Evolutionary conservation across 2,888 invertebrate species (phyloP).

Genomic region (Idaea dimidiata): DNA sequence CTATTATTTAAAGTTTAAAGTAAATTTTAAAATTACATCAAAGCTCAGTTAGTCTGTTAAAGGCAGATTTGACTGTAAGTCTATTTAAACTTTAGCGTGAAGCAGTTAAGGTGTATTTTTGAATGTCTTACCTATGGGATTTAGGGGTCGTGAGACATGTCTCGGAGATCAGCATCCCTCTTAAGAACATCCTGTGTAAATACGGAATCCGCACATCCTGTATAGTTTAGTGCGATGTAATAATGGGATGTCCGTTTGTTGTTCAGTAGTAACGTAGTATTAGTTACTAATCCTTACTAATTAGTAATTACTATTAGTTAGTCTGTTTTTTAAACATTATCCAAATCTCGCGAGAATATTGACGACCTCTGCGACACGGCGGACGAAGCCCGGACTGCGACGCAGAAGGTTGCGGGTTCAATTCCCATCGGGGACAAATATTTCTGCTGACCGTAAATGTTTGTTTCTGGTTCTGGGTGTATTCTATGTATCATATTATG

Average conservation of each 20-base stretch:
- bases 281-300: too few relatives aligned
- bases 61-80: background rate
- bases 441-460: too few relatives aligned
- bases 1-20: background rate
- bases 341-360: too few relatives aligned
- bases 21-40: background rate
- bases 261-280: too few relatives aligned
- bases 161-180: background rate
- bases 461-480: too few relatives aligned
- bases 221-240: background rate
- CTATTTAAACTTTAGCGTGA: background rate
- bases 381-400: too few relatives aligned
- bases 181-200: background rate
- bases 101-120: background rate
- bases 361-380: too few relatives aligned
- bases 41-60: background rate
- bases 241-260: background rate
- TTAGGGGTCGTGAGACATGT: slow-evolving; percentile 1
- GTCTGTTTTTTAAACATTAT: too few relatives aligned
- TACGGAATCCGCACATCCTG: background rate
- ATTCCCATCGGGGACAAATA: too few relatives aligned
- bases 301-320: too few relatives aligned
- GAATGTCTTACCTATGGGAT: background rate
- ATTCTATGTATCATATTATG: too few relatives aligned
- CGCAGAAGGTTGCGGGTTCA: too few relatives aligned